Evolutionary conservation across 2,113 vertebrate species (phyloP), one percentile per base, ranked within the genome.

Genomic region (Herpetotheres cachinnans): DNA sequence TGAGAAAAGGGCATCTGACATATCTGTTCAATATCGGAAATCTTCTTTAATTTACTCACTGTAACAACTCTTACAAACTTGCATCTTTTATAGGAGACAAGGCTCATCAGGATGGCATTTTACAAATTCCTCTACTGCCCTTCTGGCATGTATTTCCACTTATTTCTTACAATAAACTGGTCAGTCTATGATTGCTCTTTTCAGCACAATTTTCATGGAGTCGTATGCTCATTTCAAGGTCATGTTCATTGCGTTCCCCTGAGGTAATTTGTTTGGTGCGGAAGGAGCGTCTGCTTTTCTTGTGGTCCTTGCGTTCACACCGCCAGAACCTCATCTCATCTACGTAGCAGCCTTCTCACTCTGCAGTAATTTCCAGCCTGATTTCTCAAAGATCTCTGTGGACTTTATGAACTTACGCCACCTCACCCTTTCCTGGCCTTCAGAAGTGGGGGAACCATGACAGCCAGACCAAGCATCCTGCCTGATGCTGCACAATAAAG

Each of bases 21-120:
- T 96, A 97, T 97, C 70, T 96, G 89, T 96, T 96, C 95, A 97
- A 97, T 97, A 97, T 89, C 6, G 5, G 80, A 95, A 96, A 95
- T 81, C 34, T 96, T 81, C 86, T 95, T 93, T 95, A 97, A 96
- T 97, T 97, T 97, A 70, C 86, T 84, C 46, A 52, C 46, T 89
- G 27, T 90, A 96, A 95, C 40, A 90, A 49, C 58, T 89, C 77
- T 83, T 52, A 78, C 69, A 95, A 96, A 95, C 82, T 93, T 97
- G 94, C 89, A 96, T 96, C 94, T 94, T 95, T 96, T 96, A 87
- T 77, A 80, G 87, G 62, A 96, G 93, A 97, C 96, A 97, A 96
- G 91, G 70, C 73, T 97, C 92, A 96, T 97, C 85, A 95, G 67
- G 63, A 59, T 4, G 1, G 50, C 67, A 92, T 93, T 93, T 96